Conservation (phyloP, 2,113 vertebrate species). For the Cynoglossus semilaevis region DNA sequence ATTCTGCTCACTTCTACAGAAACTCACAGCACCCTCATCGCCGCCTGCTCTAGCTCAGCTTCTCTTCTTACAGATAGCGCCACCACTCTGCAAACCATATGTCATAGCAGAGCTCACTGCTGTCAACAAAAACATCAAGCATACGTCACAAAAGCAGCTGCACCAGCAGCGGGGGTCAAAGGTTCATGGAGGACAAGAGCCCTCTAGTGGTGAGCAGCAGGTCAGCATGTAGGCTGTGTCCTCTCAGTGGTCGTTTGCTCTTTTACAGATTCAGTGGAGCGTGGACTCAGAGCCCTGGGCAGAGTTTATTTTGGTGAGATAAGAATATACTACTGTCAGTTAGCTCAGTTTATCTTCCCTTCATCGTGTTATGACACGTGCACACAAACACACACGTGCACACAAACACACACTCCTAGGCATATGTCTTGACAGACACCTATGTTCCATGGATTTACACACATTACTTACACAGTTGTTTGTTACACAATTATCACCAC, state of each 20-base stretch:
- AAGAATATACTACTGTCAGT: constrained; percentile 7
- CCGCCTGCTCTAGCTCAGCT: too few species aligned
- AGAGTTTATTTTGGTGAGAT: constrained; percentile 30
- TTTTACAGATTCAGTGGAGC: constrained; percentile 20
- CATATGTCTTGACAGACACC: too few species aligned
- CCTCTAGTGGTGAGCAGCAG: constrained; percentile 29
- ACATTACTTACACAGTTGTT: background rate
- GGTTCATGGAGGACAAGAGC: constrained; percentile 50
- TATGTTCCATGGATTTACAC: too few species aligned
- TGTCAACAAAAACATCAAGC: too few species aligned
- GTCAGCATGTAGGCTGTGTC: background rate
- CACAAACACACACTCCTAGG: background rate
- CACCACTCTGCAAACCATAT: too few species aligned
- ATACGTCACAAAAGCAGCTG: too few species aligned
- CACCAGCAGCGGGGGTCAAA: constrained; percentile 49
- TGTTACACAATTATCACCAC: too few species aligned
- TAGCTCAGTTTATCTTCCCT: background rate
- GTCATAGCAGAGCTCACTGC: too few species aligned
- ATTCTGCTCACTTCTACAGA: too few species aligned
- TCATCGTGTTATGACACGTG: background rate
- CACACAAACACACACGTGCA: background rate
- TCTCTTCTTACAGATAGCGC: too few species aligned
- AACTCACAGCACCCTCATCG: too few species aligned
- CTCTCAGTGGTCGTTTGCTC: constrained; percentile 3
- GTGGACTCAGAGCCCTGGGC: constrained; percentile 20